These are phyloP conservation scores for Mormyrops boulengeri DNA, from an alignment of 2,797 vertebrate genomes.

Conservation along the genomic window DNA sequence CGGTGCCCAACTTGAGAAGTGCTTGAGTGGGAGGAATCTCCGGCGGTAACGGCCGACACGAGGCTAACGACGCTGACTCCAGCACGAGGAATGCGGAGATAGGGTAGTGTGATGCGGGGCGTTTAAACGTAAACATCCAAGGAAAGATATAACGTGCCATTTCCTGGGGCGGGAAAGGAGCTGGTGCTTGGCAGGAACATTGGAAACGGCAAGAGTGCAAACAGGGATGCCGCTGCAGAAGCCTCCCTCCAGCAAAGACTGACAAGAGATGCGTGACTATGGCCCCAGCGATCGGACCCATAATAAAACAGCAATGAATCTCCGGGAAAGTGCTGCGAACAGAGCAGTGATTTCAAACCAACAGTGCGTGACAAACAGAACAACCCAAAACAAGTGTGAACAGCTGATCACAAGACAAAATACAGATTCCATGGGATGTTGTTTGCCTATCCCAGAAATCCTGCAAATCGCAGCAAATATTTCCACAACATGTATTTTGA, in stretches of 20 bases:
- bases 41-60: neutral
- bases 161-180: constrained; percentile 11
- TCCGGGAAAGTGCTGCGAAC: neutral
- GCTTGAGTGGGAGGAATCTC: neutral
- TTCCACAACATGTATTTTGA: neutral
- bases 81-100: constrained; percentile 20
- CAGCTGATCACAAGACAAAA: neutral
- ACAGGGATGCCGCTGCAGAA: constrained; percentile 23
- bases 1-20: neutral
- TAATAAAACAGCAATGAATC: constrained; percentile 47
- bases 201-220: constrained; percentile 19
- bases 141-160: constrained; percentile 15
- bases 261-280: constrained; percentile 38
- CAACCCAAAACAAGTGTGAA: constrained; percentile 34
- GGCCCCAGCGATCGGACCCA: constrained; percentile 39
- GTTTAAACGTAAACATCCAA: constrained; percentile 8
- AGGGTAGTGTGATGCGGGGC: constrained; percentile 16
- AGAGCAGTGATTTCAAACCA: constrained; percentile 38
- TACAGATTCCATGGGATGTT: constrained; percentile 22
- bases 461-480: constrained; percentile 48
- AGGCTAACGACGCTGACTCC: neutral
- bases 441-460: constrained; percentile 30
- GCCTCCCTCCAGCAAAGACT: constrained; percentile 32
- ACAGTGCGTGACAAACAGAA: constrained; percentile 51
- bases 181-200: constrained; percentile 20